A percentile compares a stretch with the other conserved stretches of the same genome.
phyloP scores from a whole-genome alignment of 2,113 vertebrate genomes.

The Trinectes maculatus region DNA sequence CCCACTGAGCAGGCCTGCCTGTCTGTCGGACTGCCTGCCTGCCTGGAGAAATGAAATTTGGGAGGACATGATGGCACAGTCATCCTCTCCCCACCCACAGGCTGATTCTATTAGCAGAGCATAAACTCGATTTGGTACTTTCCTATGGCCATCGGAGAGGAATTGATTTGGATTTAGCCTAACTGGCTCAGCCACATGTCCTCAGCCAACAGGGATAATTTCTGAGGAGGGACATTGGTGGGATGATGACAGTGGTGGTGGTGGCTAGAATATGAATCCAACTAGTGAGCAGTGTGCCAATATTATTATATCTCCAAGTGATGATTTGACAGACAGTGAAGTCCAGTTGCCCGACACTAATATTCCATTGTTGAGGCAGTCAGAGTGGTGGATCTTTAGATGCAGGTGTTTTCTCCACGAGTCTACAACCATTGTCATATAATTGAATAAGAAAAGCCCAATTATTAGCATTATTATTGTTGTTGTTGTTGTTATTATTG shows the following conservation, averaged over 20 bases:
- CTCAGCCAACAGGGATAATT: conserved; percentile 52
- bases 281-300: conserved; percentile 3
- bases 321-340: conserved; percentile 22
- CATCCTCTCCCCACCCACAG: conserved; percentile 73
- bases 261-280: conserved; percentile 25
- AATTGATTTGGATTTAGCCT: conserved; percentile 77
- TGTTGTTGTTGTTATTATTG: too few species aligned
- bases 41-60: conserved; percentile 76
- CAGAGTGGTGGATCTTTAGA: not conserved
- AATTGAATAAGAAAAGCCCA: not conserved
- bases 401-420: conserved; percentile 9
- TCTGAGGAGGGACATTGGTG: conserved; percentile 36
- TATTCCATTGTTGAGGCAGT: conserved; percentile 12
- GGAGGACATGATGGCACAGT: conserved; percentile 79
- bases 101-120: conserved; percentile 75
- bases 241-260: conserved; percentile 22
- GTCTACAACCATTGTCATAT: conserved; percentile 7
- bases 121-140: conserved; percentile 74
- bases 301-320: conserved; percentile 29
- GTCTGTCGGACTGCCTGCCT: conserved; percentile 45
- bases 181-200: conserved; percentile 71
- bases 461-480: too few species aligned
- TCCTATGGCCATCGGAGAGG: conserved; percentile 67
- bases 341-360: conserved; percentile 10
- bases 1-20: conserved; percentile 57